Evolutionary conservation across 2,888 invertebrate genomes (phyloP).

Genomic region (Diaperis boleti): DNA sequence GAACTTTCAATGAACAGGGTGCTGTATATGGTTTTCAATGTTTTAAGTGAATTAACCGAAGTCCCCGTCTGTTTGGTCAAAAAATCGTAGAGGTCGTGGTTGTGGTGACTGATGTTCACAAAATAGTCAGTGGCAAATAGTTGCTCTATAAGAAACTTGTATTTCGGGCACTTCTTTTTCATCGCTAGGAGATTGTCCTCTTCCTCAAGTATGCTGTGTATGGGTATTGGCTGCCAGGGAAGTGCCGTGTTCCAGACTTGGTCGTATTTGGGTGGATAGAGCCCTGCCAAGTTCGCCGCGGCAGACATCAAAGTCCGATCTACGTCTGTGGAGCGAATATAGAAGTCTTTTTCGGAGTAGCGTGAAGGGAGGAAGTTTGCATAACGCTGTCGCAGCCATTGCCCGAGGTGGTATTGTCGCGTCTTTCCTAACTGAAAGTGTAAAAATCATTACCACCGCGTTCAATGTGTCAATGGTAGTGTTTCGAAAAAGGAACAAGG

Average conservation of each 20-base stretch:
- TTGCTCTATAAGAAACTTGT: constrained; percentile 71
- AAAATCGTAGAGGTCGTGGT: constrained; percentile 75
- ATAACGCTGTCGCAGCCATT: constrained; percentile 81
- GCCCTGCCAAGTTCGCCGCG: constrained; percentile 81
- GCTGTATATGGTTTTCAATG: constrained; percentile 75
- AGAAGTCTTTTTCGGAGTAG: constrained; percentile 72
- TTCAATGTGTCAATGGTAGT: too few species aligned
- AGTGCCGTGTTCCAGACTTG: constrained; percentile 74
- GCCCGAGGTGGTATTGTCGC: constrained; percentile 5
- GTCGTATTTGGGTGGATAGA: constrained; percentile 74
- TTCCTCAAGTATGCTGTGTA: constrained; percentile 76
- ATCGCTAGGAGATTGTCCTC: constrained; percentile 75
- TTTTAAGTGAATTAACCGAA: constrained; percentile 69
- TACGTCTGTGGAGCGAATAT: constrained; percentile 82
- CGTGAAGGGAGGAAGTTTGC: constrained; percentile 68
- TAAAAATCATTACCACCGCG: constrained; percentile 1
- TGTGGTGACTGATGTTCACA: constrained; percentile 69
- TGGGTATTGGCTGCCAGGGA: constrained; percentile 83
- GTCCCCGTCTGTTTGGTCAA: constrained; percentile 74
- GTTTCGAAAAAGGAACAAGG: too few species aligned
- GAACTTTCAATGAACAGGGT: constrained; percentile 76
- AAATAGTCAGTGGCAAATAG: constrained; percentile 61
- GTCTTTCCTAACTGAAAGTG: constrained; percentile 5
- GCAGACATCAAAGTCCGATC: constrained; percentile 94
- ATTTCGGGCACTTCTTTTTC: constrained; percentile 77